These are phyloP conservation scores for Musca vetustissima DNA, from an alignment of 1,140 invertebrate species.

Conservation along the genomic window DNA sequence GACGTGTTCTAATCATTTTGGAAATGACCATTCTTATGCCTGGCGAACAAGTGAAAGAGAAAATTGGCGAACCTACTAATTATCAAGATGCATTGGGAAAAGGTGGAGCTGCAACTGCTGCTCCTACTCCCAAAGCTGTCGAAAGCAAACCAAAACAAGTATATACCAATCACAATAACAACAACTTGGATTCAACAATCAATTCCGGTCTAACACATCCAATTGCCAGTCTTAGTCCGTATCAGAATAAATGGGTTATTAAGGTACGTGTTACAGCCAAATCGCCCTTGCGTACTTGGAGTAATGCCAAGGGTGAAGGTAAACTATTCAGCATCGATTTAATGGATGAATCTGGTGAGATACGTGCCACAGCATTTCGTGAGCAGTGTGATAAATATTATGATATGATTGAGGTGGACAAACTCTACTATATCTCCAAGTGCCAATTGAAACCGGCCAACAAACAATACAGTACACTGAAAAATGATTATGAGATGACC, in stretches of 20 bases:
- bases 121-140: slow-evolving; percentile 28
- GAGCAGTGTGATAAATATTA: slow-evolving; percentile 88
- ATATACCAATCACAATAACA: slow-evolving; percentile 36
- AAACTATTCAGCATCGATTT: slow-evolving; percentile 93
- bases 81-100: slow-evolving; percentile 52
- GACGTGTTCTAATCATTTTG: slow-evolving; percentile 80
- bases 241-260: slow-evolving; percentile 93
- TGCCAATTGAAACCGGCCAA: slow-evolving; percentile 87
- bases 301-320: slow-evolving; percentile 88
- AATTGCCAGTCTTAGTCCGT: slow-evolving; percentile 82
- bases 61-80: slow-evolving; percentile 75
- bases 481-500: slow-evolving; percentile 96
- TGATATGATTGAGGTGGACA: slow-evolving; percentile 82
- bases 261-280: slow-evolving; percentile 88
- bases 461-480: slow-evolving; percentile 80
- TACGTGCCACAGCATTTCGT: slow-evolving; percentile 91
- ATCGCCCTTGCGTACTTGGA: slow-evolving; percentile 80
- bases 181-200: slow-evolving; percentile 37
- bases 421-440: slow-evolving; percentile 87
- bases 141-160: slow-evolving; percentile 30
- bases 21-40: slow-evolving; percentile 73
- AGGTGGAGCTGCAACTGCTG: slow-evolving; percentile 14
- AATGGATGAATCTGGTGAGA: slow-evolving; percentile 92
- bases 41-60: slow-evolving; percentile 70
- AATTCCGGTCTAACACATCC: slow-evolving; percentile 63